Conservation (phyloP, 2,888 invertebrate genomes). For the Drosophila cognata region DNA sequence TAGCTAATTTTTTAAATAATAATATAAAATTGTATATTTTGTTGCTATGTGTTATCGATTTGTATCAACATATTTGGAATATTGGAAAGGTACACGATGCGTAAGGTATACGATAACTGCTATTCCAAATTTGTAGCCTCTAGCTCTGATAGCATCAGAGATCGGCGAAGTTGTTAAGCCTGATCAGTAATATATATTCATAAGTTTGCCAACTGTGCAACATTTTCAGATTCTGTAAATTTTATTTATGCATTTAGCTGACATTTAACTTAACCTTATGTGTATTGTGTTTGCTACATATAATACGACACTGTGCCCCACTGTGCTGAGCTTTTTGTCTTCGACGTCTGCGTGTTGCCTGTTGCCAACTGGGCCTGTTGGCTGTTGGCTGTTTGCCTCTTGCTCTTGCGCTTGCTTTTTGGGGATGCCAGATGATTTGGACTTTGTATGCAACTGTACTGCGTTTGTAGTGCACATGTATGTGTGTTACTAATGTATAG, state of each 20-base stretch:
- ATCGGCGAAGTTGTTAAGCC: neutral
- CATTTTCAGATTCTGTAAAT: neutral
- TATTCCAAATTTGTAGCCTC: neutral
- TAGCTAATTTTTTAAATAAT: neutral
- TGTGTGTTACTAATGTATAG: neutral
- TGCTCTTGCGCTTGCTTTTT: slow-evolving; percentile 10
- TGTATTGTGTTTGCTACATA: neutral
- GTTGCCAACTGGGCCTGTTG: slow-evolving; percentile 22
- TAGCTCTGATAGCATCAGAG: neutral
- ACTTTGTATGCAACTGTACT: slow-evolving; percentile 53
- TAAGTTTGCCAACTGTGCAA: neutral
- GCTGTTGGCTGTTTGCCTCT: slow-evolving; percentile 29
- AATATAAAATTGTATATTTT: neutral
- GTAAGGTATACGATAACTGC: neutral
- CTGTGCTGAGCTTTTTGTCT: slow-evolving; percentile 23
- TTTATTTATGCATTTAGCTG: neutral
- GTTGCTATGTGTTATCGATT: no score
- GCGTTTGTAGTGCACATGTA: slow-evolving; percentile 15
- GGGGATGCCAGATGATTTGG: slow-evolving; percentile 48
- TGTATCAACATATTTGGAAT: no score
- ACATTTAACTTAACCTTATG: neutral
- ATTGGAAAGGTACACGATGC: neutral
- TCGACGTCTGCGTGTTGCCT: slow-evolving; percentile 35
- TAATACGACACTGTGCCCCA: slow-evolving; percentile 1
- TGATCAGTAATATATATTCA: neutral